Evolutionary conservation across 2,888 invertebrate genomes (phyloP), one percentile per base, ranked within the genome.

Genomic region (Ochlodes sylvanus): DNA sequence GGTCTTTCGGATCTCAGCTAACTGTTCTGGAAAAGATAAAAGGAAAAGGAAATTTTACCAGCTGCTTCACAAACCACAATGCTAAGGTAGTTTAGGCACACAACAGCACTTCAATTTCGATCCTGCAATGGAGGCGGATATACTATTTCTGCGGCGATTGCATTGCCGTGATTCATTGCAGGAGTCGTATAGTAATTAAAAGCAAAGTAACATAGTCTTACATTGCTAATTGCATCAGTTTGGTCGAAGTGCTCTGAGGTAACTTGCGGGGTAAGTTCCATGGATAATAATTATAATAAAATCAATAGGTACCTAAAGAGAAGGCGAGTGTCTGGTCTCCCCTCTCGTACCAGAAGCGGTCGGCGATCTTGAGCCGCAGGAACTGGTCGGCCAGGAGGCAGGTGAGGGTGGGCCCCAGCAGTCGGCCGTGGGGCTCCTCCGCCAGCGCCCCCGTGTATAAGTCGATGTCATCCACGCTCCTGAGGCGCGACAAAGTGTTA

Each of bases 291-390:
- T 27, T 4, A 5, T 5, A 27, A 27, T 27, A 27, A 27, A 27
- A 27, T 5, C 27, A 27, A 27, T 5, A 27, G 3, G 5, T 82
- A 96, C 97, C 95, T 82, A 89, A 79, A 1, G 95, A 95, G 77
- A 98, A 98, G 5, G 94, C 94, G 70, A 96, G 94, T 0, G 94
- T 94, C 42, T 94, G 87, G 68, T 95, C 94, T 0, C 90, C 87
- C 42, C 95, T 95, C 85, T 98, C 98, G 81, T 98, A 98, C 97
- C 98, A 98, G 90, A 95, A 97, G 57, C 98, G 93, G 88, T 98
- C 98, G 0, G 97, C 98, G 52, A 92, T 85, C 89, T 97, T 97
- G 32, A 98, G 84, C 58, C 97, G 90, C 17, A 95, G 85, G 89
- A 98, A 98, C 91, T 98, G 98, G 89, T 97, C 97, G 0, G 96